A percentile compares a stretch with the other conserved stretches of the same genome.
Evolutionary conservation across 2,797 vertebrate genomes (phyloP).

Genomic region (Myioborus miniatus): DNA sequence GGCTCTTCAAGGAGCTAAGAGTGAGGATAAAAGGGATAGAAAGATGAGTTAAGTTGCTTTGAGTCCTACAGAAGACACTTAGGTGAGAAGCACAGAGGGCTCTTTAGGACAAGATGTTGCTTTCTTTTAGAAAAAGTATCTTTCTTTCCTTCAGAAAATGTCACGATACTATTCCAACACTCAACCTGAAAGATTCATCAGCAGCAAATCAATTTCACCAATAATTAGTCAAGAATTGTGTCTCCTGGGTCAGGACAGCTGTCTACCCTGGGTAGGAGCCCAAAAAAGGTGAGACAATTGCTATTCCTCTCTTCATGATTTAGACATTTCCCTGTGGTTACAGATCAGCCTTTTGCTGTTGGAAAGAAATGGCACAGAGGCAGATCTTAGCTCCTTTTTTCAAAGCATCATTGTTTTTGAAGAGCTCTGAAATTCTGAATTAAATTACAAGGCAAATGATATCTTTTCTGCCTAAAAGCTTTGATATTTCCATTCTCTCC

Average conservation of each 20-base stretch:
- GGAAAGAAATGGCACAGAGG: constrained; percentile 35
- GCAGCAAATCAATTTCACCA: neutral
- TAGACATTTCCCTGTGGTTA: neutral
- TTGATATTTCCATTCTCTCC: constrained; percentile 64
- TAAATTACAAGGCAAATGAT: constrained; percentile 70
- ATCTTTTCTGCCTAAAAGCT: constrained; percentile 69
- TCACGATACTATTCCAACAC: neutral
- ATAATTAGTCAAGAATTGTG: neutral
- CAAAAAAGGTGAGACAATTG: neutral
- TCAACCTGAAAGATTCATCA: neutral
- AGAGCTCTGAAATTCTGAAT: constrained; percentile 66
- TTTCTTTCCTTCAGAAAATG: neutral
- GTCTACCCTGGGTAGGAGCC: neutral
- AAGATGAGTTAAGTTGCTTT: neutral
- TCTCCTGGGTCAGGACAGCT: neutral
- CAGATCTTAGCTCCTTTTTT: constrained; percentile 35
- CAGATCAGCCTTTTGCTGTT: neutral
- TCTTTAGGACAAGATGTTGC: neutral
- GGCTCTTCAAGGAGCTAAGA: neutral
- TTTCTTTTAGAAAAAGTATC: neutral
- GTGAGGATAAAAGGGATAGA: neutral
- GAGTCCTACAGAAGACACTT: neutral
- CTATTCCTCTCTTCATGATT: neutral
- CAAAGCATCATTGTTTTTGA: constrained; percentile 54
- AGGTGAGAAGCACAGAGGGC: neutral